A percentile compares a stretch with the other conserved stretches of the same genome.
These are phyloP conservation scores for Esperia sulphurella DNA, from an alignment of 2,888 invertebrate species.

Conservation along the genomic window DNA sequence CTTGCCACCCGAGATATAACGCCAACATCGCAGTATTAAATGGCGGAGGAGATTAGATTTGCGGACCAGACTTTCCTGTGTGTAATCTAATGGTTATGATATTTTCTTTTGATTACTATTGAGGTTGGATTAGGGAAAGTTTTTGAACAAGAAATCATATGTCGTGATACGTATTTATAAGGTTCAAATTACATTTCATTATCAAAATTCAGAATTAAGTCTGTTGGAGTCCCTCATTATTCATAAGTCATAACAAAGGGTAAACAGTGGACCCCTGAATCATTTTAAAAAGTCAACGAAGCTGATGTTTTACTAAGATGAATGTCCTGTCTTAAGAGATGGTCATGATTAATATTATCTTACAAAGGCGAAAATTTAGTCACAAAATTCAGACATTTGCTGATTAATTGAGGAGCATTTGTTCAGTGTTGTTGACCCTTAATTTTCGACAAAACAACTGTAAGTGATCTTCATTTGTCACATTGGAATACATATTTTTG, in stretches of 20 bases:
- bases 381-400: conserved; percentile 2
- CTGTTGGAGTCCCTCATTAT: conserved; percentile 2
- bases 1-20: conserved; percentile 37
- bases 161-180: too few species aligned
- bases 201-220: neutral
- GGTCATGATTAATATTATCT: conserved; percentile 7
- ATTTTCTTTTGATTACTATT: neutral
- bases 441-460: conserved; percentile 25
- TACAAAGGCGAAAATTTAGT: conserved; percentile 1
- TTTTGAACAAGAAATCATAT: too few species aligned
- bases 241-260: conserved; percentile 11
- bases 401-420: conserved; percentile 17
- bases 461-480: conserved; percentile 38
- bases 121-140: neutral
- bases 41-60: conserved; percentile 35
- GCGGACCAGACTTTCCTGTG: conserved; percentile 12
- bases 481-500: conserved; percentile 35
- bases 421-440: conserved; percentile 26
- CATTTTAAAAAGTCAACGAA: conserved; percentile 6
- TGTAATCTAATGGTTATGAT: neutral
- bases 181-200: too few species aligned
- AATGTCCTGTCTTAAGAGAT: conserved; percentile 1
- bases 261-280: conserved; percentile 1
- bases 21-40: conserved; percentile 40
- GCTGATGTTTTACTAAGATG: conserved; percentile 1